Evolutionary conservation across 64 coral and sea anemone species (phyloP).

Genomic region (Exaiptasia diaphana): DNA sequence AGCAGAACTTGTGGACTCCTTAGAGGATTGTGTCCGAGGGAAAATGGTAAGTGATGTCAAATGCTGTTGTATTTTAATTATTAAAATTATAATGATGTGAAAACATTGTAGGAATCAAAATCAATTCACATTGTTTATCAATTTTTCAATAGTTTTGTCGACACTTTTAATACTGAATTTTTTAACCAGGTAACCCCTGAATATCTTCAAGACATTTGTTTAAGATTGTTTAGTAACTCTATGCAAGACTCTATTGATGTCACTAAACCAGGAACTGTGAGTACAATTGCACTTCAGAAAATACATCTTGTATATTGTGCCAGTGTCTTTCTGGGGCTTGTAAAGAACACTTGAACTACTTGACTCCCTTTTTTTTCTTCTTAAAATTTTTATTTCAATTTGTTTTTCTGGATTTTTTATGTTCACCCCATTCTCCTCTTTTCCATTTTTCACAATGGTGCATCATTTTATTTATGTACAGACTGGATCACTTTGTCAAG

Average conservation of each 20-base stretch:
- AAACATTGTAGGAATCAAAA: neutral
- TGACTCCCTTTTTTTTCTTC: too few species aligned
- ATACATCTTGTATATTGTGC: neutral
- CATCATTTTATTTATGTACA: too few species aligned
- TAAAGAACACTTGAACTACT: neutral
- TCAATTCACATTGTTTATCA: too few species aligned
- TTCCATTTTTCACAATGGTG: neutral
- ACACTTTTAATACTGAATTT: too few species aligned
- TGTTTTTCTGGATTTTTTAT: too few species aligned
- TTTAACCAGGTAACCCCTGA: conserved; percentile 73
- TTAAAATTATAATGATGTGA: too few species aligned
- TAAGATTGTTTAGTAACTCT: conserved; percentile 66
- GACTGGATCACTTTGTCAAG: too few species aligned
- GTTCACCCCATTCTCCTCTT: neutral
- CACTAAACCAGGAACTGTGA: conserved; percentile 86
- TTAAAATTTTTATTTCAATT: too few species aligned
- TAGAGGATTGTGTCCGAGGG: conserved; percentile 87
- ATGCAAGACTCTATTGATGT: conserved; percentile 75
- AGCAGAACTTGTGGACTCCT: conserved; percentile 90
- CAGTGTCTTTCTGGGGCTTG: neutral
- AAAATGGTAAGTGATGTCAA: conserved; percentile 95
- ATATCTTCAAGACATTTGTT: conserved; percentile 89
- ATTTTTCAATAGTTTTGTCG: too few species aligned
- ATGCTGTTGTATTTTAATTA: too few species aligned
- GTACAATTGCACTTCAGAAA: neutral